phyloP scores from a whole-genome alignment of 2,888 invertebrate genomes.

The Drosophila niveifrons region DNA sequence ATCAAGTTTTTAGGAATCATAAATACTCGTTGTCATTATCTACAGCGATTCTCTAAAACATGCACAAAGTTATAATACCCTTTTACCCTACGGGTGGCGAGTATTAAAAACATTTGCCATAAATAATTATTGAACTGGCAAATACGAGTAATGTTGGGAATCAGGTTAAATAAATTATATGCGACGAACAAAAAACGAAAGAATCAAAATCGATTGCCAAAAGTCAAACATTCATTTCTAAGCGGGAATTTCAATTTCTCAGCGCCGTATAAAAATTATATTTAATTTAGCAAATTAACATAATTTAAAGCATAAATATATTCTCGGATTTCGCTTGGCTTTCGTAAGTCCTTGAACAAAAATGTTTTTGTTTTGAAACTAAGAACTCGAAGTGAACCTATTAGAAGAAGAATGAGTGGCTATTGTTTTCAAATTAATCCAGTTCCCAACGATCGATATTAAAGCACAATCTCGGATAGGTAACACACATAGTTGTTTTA shows the following conservation, averaged over 20 bases:
- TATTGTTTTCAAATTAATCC: constrained; percentile 17
- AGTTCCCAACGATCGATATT: constrained; percentile 18
- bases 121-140: constrained; percentile 10
- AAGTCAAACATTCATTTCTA: constrained; percentile 11
- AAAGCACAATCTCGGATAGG: constrained; percentile 3
- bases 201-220: constrained; percentile 5
- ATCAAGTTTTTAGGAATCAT: too few species aligned
- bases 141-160: neutral
- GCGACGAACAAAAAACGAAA: neutral
- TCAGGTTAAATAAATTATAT: constrained; percentile 19
- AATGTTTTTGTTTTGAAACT: constrained; percentile 9
- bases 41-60: too few species aligned
- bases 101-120: neutral
- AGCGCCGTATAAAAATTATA: constrained; percentile 1
- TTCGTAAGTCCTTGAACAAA: constrained; percentile 11
- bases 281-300: constrained; percentile 11
- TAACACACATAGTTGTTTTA: neutral
- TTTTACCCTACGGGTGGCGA: too few species aligned
- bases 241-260: constrained; percentile 3
- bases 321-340: neutral
- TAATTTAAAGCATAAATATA: neutral
- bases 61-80: too few species aligned
- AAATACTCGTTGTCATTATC: too few species aligned
- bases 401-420: neutral
- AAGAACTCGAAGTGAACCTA: constrained; percentile 2